Evolutionary conservation across 1,140 invertebrate species (phyloP), one percentile per base, ranked within the genome.

Genomic region (Diorhabda elongata): DNA sequence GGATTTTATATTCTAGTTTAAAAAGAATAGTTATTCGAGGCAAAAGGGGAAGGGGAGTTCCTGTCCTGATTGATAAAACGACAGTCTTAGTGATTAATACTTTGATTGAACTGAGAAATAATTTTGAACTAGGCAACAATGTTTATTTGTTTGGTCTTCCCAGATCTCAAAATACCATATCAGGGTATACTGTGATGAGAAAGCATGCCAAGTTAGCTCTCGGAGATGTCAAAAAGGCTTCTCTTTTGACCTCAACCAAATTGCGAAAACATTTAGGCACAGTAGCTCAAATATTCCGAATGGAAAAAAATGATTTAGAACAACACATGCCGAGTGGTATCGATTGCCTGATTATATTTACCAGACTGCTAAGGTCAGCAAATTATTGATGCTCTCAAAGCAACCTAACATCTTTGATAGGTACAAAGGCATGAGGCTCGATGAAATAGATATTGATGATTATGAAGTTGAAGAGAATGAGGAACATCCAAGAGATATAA

Each of bases 301-400:
- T 73, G 41, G 52, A 3, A 26, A 68, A 47, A 69, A 71, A 11
- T 3, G 71, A 71, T 44, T 3, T 44, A 4, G 43, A 71, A 42
- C 72, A 71, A 61, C 73, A 5, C 71, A 74, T 62, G 26, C 61
- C 2, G 66, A 71, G 70, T 71, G 66, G 67, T 73, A 73, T 64
- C 72, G 72, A 64, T 60, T 75, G 4, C 74, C 74, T 58, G 65
- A 69, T 42, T 70, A 75, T 61, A 64, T 75, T 42, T 75, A 73
- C 52, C 72, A 75, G 67, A 75, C 74, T 2, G 72, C 72, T 3
- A 75, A 75, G 66, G 69, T 77, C 4, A 73, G 69, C 3, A 77
- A 77, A 71, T 11, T 76, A 8, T 52, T 77, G 41, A 42, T 77
- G 8, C 42, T 61, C 11, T 11, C 11, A 11, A 11, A 11, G 11